These are phyloP conservation scores for Passerina amoena DNA, from an alignment of 2,113 vertebrate species.

Conservation along the genomic window DNA sequence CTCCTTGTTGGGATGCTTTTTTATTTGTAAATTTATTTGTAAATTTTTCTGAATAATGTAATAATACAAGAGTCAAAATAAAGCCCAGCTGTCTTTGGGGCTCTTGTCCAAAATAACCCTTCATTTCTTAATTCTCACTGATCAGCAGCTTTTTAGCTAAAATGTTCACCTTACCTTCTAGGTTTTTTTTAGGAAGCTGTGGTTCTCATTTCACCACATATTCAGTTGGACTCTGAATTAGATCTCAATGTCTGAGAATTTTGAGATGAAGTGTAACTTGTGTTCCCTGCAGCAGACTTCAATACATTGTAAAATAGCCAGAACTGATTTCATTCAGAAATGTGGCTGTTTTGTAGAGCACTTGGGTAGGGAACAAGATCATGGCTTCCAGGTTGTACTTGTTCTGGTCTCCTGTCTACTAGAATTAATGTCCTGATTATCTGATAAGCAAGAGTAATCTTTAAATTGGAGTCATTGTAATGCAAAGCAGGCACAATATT, in stretches of 20 bases:
- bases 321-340: neutral
- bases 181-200: neutral
- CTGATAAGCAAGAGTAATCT: neutral
- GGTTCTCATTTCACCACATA: neutral
- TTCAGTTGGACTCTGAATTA: neutral
- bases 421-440: neutral
- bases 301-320: neutral
- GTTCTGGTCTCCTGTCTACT: neutral
- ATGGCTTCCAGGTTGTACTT: neutral
- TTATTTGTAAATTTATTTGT: neutral
- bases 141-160: neutral
- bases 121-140: neutral
- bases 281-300: neutral
- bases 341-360: neutral
- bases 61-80: neutral
- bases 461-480: neutral
- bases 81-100: neutral
- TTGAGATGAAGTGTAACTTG: neutral
- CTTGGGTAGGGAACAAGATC: neutral
- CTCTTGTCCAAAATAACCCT: neutral
- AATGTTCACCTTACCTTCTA: neutral
- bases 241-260: neutral
- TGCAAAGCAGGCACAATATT: neutral
- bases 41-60: neutral
- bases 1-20: neutral